Evolutionary conservation across 2,888 invertebrate genomes (phyloP).

Genomic region (Tetanocera ferruginea): DNA sequence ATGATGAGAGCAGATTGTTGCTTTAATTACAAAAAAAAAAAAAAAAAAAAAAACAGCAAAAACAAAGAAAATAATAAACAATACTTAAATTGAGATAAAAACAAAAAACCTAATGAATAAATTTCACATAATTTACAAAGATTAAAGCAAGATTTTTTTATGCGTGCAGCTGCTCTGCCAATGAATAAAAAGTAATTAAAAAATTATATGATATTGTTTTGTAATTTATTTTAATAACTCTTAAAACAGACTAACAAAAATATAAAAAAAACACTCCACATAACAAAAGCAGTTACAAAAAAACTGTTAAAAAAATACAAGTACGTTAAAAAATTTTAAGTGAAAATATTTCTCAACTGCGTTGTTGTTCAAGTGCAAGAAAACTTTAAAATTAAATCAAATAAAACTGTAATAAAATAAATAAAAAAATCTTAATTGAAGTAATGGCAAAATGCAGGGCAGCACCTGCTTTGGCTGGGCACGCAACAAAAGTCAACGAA

Average conservation of each 20-base stretch:
- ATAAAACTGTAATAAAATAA: not conserved
- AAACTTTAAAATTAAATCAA: not conserved
- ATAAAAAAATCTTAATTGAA: slow-evolving; percentile 18
- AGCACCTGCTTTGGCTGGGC: not conserved
- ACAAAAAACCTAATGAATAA: not conserved
- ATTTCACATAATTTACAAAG: not conserved
- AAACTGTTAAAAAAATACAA: not conserved
- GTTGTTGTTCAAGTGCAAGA: not conserved
- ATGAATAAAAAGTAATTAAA: too few species aligned
- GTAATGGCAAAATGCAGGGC: slow-evolving; percentile 15
- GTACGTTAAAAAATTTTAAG: not conserved
- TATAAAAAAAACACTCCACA: not conserved
- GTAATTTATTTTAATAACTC: too few species aligned
- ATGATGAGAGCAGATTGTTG: not conserved
- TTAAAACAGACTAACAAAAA: too few species aligned
- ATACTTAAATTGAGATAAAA: not conserved
- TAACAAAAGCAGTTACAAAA: not conserved
- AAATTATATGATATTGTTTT: too few species aligned
- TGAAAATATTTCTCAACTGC: not conserved
- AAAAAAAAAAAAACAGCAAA: not conserved
- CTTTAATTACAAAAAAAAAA: not conserved
- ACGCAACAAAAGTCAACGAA: not conserved
- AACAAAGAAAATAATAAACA: not conserved
- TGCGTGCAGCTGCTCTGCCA: too few species aligned
- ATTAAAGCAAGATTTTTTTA: not conserved